phyloP scores from a whole-genome alignment of 2,888 invertebrate genomes.

The Cataglyphis livida region DNA sequence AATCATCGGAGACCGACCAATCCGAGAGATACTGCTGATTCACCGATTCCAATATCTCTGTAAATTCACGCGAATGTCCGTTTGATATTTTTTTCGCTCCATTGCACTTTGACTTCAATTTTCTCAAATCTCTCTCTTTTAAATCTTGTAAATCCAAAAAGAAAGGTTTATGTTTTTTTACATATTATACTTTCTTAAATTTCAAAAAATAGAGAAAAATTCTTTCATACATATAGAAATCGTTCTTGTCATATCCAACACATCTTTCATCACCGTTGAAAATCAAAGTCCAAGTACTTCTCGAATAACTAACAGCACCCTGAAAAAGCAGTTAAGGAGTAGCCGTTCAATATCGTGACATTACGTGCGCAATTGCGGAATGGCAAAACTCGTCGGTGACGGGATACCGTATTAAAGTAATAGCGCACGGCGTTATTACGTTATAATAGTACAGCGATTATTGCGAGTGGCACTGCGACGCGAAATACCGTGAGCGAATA shows the following conservation, averaged over 20 bases:
- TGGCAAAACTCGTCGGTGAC: slow-evolving; percentile 30
- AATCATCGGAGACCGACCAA: slow-evolving; percentile 39
- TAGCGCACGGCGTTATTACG: slow-evolving; percentile 32
- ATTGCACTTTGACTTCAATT: not conserved
- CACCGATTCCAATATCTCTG: slow-evolving; percentile 8
- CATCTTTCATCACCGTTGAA: not conserved
- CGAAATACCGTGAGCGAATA: not conserved
- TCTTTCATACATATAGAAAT: not conserved
- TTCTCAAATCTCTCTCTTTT: not conserved
- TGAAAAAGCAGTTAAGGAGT: slow-evolving; percentile 25
- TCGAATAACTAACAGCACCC: slow-evolving; percentile 4
- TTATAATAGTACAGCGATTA: slow-evolving; percentile 43
- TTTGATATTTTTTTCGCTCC: slow-evolving; percentile 18
- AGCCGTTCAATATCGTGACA: slow-evolving; percentile 34
- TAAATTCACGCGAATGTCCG: not conserved
- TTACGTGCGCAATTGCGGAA: slow-evolving; percentile 39
- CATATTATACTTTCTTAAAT: not conserved
- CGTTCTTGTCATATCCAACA: not conserved
- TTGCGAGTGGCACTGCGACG: slow-evolving; percentile 12
- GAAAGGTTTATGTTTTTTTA: not conserved
- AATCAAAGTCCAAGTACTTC: slow-evolving; percentile 24
- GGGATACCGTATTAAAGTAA: slow-evolving; percentile 48
- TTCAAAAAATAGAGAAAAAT: slow-evolving; percentile 5
- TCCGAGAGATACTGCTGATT: slow-evolving; percentile 11
- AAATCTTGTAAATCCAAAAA: too few species aligned